These are phyloP conservation scores for Fragum sueziense DNA, from an alignment of 2,888 invertebrate species.

Conservation along the genomic window DNA sequence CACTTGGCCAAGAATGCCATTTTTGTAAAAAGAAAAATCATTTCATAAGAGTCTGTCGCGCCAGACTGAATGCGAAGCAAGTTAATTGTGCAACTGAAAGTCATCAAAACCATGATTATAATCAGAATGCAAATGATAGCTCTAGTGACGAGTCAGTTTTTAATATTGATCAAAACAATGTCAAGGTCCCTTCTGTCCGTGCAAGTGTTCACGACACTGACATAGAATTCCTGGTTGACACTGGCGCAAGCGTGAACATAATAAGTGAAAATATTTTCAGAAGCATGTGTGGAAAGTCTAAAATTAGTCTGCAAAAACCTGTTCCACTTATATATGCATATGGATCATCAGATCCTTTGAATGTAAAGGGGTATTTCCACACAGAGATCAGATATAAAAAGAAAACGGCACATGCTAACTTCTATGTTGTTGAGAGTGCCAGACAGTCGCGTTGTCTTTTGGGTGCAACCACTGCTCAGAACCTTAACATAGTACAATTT, in stretches of 20 bases:
- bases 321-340: conserved; percentile 35
- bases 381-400: conserved; percentile 12
- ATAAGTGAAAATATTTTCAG: conserved; percentile 13
- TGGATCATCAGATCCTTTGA: conserved; percentile 27
- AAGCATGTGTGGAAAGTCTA: background rate
- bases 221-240: conserved; percentile 38
- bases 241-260: conserved; percentile 41
- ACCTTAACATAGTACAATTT: conserved; percentile 31
- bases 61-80: background rate
- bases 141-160: conserved; percentile 38
- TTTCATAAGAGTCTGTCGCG: conserved; percentile 22
- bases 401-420: conserved; percentile 7
- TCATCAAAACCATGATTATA: background rate
- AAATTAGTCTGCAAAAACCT: background rate
- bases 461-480: conserved; percentile 24
- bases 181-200: conserved; percentile 22
- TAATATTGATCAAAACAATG: conserved; percentile 18
- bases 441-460: conserved; percentile 25
- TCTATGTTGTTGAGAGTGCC: conserved; percentile 29
- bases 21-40: conserved; percentile 29
- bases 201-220: conserved; percentile 8
- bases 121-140: background rate
- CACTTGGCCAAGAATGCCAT: conserved; percentile 28
- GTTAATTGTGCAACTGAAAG: background rate
- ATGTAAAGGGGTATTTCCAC: conserved; percentile 25